Percentiles rank a stretch among this genome's conserved stretches.
Conservation (phyloP, 2,113 vertebrate genomes). For the Notarius quadriscutis region DNA sequence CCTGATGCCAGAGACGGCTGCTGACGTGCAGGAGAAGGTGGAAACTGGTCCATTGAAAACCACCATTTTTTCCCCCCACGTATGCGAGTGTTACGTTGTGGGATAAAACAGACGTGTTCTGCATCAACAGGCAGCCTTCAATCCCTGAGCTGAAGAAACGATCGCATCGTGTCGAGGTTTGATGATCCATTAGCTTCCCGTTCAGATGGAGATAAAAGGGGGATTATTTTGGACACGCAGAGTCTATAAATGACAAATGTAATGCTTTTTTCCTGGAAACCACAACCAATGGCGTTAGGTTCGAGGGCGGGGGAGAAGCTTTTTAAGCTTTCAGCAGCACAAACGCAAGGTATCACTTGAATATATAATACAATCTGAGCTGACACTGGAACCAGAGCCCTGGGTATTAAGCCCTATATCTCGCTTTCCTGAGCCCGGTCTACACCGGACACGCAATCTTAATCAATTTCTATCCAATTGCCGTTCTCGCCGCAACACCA, state of each 20-base stretch:
- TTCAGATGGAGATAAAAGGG: conserved; percentile 51
- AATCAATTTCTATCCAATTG: conserved; percentile 62
- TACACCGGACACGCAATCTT: conserved; percentile 46
- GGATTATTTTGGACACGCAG: conserved; percentile 50
- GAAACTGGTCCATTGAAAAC: conserved; percentile 13
- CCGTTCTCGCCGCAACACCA: conserved; percentile 50
- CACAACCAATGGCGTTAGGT: conserved; percentile 48
- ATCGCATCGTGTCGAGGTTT: conserved; percentile 44
- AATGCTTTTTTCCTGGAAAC: conserved; percentile 62
- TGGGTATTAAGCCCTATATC: conserved; percentile 50
- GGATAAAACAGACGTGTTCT: neutral
- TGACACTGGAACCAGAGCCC: conserved; percentile 56
- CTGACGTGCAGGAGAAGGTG: neutral
- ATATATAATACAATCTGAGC: conserved; percentile 59
- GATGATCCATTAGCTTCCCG: conserved; percentile 56
- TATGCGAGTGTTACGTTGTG: neutral
- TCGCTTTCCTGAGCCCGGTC: conserved; percentile 45
- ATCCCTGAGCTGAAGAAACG: conserved; percentile 32
- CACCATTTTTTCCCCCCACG: neutral
- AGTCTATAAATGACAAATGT: conserved; percentile 60
- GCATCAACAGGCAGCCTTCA: conserved; percentile 42
- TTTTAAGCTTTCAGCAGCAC: conserved; percentile 58
- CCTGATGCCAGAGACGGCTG: conserved; percentile 11
- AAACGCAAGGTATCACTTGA: conserved; percentile 60
- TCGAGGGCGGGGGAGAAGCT: conserved; percentile 12